Base-by-base conservation (phyloP, 2,888 invertebrate species). In the Diarsia mendica region DNA sequence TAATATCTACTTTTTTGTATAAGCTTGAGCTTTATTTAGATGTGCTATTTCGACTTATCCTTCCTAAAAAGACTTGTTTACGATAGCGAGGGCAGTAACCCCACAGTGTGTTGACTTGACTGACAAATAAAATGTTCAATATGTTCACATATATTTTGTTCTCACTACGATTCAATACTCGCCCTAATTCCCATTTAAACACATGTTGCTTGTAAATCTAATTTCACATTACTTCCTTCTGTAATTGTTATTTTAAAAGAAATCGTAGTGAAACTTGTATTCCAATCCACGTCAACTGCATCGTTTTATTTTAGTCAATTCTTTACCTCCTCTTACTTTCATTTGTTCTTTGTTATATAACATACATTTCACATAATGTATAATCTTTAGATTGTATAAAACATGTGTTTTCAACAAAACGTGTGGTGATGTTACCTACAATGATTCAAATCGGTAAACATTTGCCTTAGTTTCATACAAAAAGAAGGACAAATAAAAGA, bases 81-180 rank as follows among this genome's bases (percentile, higher is more conserved):
- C 88, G 84, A 81, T 88, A 88, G 83, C 77, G 86, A 89, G 94
- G 92, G 75, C 93, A 91, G 77, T 92, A 90, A 93, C 94, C 92
- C 85, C 87, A 61, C 70, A 61, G 58, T 84, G 72, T 82, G 77
- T 75, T 79, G 76, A 77, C 83, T 82, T 76, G 74, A 78, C 80
- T 77, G 72, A 79, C 77, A 76, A 80, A 77, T 55, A 65, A 74
- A 85, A 75, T 77, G 28, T 68, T 72, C 51, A 79, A 58, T 65
- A 72, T 77, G 55, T 51, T 70, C 74, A 72, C 58, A 77, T 67
- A 75, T 75, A 76, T 75, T 81, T 75, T 80, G 63, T 80, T 83
- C 68, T 77, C 75, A 75, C 73, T 73, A 63, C 69, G 77, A 72
- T 55, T 79, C 48, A 78, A 63, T 72, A 58, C 51, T 48, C 64